Base-by-base conservation (phyloP, 2,797 vertebrate species). In the Callimico goeldii region DNA sequence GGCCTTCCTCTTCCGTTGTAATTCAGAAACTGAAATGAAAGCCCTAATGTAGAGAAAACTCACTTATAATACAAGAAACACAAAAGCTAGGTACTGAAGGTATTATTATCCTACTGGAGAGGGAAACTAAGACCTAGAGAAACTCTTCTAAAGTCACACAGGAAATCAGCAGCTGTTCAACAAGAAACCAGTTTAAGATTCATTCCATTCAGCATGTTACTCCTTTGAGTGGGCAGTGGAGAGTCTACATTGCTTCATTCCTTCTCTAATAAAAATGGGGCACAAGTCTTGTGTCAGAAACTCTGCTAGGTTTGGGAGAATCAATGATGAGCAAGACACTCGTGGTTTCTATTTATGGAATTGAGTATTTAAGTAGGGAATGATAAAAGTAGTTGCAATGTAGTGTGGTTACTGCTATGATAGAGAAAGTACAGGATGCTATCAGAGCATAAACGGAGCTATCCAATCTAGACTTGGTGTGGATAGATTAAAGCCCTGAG, bases 11-110 rank as follows among this genome's bases (percentile, higher is more conserved):
- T 22, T 93, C 83, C 36, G 48, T 33, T 55, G 26, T 77, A 41
- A 46, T 72, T 94, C 24, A 85, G 57, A 95, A 92, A 76, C 57
- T 50, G 64, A 95, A 52, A 91, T 84, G 79, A 76, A 88, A 48
- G 36, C 19, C 79, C 88, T 84, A 52, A 80, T 50, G 46, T 1
- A 82, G 46, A 50, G 41, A 85, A 95, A 79, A 88, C 17, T 39
- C 24, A 83, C 8, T 43, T 73, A 8, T 10, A 43, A n/a, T 14
- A 41, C 5, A 48, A 50, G 55, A 36, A 61, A 77, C 48, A 28
- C 36, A 92, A 64, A 57, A 28, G 22, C 20, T 7, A 39, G 77
- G 86, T 61, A 70, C 8, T 76, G 19, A 10, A 58, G 52, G 10
- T 55, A 55, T 64, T 61, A 52, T 43, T 7, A 28, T 72, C 58